These are phyloP conservation scores for Trichechus manatus DNA, from an alignment of 2,113 vertebrate genomes.

Conservation along the genomic window DNA sequence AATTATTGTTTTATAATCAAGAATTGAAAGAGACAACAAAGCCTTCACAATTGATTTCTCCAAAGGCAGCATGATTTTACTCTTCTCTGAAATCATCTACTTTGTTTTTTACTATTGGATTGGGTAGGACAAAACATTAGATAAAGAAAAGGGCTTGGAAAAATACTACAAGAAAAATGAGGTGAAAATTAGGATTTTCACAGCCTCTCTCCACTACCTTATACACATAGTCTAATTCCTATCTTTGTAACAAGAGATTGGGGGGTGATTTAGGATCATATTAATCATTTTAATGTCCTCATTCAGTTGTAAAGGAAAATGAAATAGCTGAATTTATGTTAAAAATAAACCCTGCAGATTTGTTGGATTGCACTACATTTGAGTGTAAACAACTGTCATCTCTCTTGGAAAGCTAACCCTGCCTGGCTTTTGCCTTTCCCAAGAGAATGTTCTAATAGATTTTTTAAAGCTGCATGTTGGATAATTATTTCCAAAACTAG, in stretches of 20 bases:
- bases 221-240: constrained; percentile 52
- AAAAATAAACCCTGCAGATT: constrained; percentile 88
- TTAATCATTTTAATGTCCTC: constrained; percentile 84
- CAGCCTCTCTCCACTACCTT: constrained; percentile 62
- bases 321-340: constrained; percentile 86
- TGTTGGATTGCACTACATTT: constrained; percentile 81
- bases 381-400: constrained; percentile 87
- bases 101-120: neutral
- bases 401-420: constrained; percentile 85
- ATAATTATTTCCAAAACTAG: constrained; percentile 87
- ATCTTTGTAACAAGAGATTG: constrained; percentile 51
- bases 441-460: constrained; percentile 81
- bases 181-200: constrained; percentile 71
- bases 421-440: constrained; percentile 83
- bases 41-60: neutral
- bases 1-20: constrained; percentile 33
- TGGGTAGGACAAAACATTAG: constrained; percentile 36
- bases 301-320: constrained; percentile 77
- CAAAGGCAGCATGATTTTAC: neutral
- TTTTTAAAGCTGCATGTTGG: constrained; percentile 78
- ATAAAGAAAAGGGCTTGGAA: constrained; percentile 72
- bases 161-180: constrained; percentile 75
- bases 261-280: constrained; percentile 70
- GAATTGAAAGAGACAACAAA: neutral
- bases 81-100: constrained; percentile 16